phyloP scores from a whole-genome alignment of 1,140 invertebrate species.

The Dendrolimus kikuchii region DNA sequence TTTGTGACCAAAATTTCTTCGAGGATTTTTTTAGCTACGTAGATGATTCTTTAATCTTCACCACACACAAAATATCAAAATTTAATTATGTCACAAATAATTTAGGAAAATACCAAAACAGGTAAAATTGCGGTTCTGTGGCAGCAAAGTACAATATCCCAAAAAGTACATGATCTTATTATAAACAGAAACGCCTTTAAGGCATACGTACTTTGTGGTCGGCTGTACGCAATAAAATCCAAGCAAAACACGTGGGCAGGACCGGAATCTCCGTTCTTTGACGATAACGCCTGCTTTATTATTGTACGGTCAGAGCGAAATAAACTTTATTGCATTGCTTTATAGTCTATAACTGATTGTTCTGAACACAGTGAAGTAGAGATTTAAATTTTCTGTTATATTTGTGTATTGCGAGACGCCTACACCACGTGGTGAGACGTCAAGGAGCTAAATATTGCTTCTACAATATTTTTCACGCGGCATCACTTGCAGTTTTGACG shows the following conservation, averaged over 20 bases:
- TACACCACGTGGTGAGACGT: constrained; percentile 14
- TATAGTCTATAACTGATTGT: neutral
- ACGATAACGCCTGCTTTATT: neutral
- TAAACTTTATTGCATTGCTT: neutral
- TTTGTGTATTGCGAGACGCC: constrained; percentile 11
- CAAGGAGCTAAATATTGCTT: neutral
- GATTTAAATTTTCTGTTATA: constrained; percentile 7
- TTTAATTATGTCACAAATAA: too few relatives aligned
- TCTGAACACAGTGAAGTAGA: neutral
- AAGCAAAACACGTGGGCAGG: constrained; percentile 21
- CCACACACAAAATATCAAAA: too few relatives aligned
- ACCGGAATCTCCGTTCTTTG: constrained; percentile 19
- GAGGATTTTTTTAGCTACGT: too few relatives aligned
- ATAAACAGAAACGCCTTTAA: too few relatives aligned
- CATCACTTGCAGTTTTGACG: constrained; percentile 3
- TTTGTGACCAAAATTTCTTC: too few relatives aligned
- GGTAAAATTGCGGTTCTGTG: too few relatives aligned
- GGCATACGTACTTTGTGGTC: too few relatives aligned
- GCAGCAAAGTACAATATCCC: too few relatives aligned
- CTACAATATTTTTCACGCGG: constrained; percentile 13
- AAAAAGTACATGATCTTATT: too few relatives aligned
- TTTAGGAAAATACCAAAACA: too few relatives aligned
- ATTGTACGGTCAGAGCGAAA: constrained; percentile 2
- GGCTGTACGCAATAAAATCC: constrained; percentile 5
- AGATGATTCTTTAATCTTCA: too few relatives aligned